Conservation (phyloP, 2,113 vertebrate genomes). For the Rousettus leschenaultii region DNA sequence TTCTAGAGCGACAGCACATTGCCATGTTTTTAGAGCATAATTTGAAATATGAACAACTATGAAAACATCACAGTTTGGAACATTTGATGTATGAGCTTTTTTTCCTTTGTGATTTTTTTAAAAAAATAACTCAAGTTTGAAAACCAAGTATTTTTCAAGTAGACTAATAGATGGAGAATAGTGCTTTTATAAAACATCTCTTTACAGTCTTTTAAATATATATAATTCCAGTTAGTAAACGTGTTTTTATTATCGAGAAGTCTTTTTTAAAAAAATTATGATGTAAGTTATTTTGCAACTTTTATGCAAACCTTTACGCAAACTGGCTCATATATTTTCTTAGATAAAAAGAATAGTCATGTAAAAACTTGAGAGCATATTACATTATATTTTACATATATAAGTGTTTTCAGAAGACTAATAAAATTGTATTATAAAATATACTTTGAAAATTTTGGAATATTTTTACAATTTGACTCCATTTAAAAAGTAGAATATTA, state of each 20-base stretch:
- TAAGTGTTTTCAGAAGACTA: background rate
- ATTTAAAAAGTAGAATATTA: background rate
- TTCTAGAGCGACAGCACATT: background rate
- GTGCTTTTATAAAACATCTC: background rate
- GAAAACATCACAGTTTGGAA: constrained; percentile 49
- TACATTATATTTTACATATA: background rate
- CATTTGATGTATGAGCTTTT: background rate
- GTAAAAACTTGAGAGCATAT: background rate
- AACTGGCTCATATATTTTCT: background rate
- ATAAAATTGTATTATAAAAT: background rate
- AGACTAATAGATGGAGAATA: background rate
- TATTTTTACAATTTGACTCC: background rate
- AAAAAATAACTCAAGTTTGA: background rate
- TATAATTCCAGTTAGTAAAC: background rate
- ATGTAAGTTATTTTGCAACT: background rate
- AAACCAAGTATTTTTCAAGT: background rate
- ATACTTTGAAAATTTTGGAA: background rate
- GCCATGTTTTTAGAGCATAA: constrained; percentile 49
- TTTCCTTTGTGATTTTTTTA: background rate
- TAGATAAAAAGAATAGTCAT: background rate
- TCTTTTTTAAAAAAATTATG: background rate
- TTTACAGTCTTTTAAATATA: background rate
- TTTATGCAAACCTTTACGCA: background rate
- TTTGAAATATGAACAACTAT: constrained; percentile 69
- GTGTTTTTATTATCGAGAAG: background rate